Conservation (phyloP, 2,888 invertebrate genomes). For the Aspidiotus rigidus region DNA sequence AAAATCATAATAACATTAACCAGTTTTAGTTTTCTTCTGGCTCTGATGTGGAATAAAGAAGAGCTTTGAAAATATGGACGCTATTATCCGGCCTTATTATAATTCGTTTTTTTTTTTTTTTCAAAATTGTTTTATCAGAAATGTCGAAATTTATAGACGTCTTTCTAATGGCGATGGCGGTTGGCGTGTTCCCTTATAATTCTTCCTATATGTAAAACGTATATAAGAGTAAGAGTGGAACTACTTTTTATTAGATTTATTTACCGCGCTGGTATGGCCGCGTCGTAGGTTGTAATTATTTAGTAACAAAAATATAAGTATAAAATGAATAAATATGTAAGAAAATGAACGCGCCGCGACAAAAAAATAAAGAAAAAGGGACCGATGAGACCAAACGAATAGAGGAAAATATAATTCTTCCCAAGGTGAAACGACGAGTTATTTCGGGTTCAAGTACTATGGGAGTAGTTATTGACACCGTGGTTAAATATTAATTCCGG, state of each 20-base stretch:
- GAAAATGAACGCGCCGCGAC: neutral
- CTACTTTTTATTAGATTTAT: slow-evolving; percentile 19
- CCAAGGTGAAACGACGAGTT: neutral
- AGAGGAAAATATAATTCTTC: neutral
- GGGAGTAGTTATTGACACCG: neutral
- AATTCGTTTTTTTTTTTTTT: slow-evolving; percentile 10
- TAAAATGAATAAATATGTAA: neutral
- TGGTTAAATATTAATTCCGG: slow-evolving; percentile 4
- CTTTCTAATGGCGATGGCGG: slow-evolving; percentile 1
- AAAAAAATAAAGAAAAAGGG: neutral
- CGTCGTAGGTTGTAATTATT: slow-evolving; percentile 13
- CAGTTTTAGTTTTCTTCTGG: slow-evolving; percentile 1
- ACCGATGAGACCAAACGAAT: no score
- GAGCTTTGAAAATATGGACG: slow-evolving; percentile 13
- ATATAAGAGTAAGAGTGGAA: neutral
- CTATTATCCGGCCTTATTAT: slow-evolving; percentile 18
- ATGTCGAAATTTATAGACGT: slow-evolving; percentile 11
- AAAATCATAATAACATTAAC: slow-evolving; percentile 13
- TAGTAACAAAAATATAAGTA: neutral
- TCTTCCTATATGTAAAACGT: neutral
- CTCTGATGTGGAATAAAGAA: slow-evolving; percentile 5
- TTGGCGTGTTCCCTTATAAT: slow-evolving; percentile 1
- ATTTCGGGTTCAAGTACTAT: neutral
- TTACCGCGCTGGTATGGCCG: neutral
- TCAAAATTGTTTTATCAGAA: slow-evolving; percentile 17